Conservation (phyloP, 2,888 invertebrate genomes). For the Epinotia brunnichana region DNA sequence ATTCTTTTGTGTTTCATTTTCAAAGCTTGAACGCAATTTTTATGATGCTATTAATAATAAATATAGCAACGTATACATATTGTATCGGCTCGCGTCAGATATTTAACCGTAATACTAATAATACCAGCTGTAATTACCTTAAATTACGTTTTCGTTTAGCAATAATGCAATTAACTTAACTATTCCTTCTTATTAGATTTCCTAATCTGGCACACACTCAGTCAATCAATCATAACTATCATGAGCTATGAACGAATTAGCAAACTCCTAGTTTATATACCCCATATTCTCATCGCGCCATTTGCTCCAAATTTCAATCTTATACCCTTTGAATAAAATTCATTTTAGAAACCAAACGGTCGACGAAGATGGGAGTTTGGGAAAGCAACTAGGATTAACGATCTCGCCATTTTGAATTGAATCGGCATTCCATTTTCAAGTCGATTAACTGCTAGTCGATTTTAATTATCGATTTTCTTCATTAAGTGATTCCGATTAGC, state of each 20-base stretch:
- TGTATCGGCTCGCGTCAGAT: too few relatives aligned
- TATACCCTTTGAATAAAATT: background rate
- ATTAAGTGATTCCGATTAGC: constrained; percentile 81
- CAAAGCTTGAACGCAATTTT: too few relatives aligned
- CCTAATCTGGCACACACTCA: constrained; percentile 46
- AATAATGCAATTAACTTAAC: constrained; percentile 12
- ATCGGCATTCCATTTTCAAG: constrained; percentile 75
- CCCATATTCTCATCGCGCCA: background rate
- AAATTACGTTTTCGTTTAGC: background rate
- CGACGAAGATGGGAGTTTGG: background rate
- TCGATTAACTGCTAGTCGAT: constrained; percentile 76
- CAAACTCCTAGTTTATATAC: background rate
- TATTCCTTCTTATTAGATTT: constrained; percentile 1
- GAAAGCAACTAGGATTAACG: constrained; percentile 26
- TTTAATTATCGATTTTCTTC: constrained; percentile 79
- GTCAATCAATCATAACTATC: constrained; percentile 18
- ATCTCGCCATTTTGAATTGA: constrained; percentile 38
- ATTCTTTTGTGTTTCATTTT: too few relatives aligned
- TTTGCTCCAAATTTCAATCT: background rate
- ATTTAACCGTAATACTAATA: too few relatives aligned
- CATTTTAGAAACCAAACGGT: background rate
- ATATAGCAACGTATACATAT: too few relatives aligned
- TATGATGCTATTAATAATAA: too few relatives aligned
- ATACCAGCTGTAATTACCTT: constrained; percentile 5
- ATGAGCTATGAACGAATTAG: constrained; percentile 16